These are phyloP conservation scores for Leptarthrus brevirostris DNA, from an alignment of 2,888 invertebrate species.

Conservation along the genomic window DNA sequence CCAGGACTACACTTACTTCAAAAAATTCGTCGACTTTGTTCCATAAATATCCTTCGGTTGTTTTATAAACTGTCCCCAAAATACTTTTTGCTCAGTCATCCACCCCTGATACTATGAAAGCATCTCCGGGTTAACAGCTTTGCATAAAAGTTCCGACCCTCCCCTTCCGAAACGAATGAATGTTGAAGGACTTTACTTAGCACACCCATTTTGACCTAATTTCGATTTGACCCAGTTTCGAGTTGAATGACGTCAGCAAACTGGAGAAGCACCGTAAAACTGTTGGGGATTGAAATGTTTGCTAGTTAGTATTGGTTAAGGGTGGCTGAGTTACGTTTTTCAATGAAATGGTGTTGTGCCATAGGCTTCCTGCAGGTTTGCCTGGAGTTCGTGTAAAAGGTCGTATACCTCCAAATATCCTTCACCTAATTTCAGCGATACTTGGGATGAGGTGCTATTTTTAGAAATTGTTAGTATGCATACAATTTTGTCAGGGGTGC, in stretches of 20 bases:
- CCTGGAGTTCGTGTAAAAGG: constrained; percentile 52
- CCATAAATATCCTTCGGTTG: constrained; percentile 9
- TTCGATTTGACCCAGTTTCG: constrained; percentile 49
- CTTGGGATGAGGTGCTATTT: constrained; percentile 55
- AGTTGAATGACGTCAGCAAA: constrained; percentile 50
- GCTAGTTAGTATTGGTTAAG: neutral
- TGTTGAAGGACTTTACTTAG: constrained; percentile 2
- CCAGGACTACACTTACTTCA: neutral
- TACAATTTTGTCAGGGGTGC: neutral
- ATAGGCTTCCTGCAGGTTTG: constrained; percentile 18
- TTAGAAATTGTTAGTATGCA: too few species aligned
- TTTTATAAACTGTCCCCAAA: neutral
- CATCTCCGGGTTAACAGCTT: neutral
- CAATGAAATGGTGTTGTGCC: constrained; percentile 64
- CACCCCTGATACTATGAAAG: constrained; percentile 9
- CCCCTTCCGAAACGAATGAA: constrained; percentile 35
- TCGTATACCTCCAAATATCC: constrained; percentile 56
- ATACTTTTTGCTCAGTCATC: constrained; percentile 21
- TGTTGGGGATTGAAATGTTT: constrained; percentile 41
- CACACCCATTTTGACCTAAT: constrained; percentile 45
- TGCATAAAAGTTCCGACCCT: constrained; percentile 8
- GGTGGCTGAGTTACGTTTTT: constrained; percentile 56
- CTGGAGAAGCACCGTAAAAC: constrained; percentile 28
- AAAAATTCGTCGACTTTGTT: neutral
- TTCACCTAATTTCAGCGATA: constrained; percentile 51